Percentiles rank a stretch among this genome's conserved stretches.
Evolutionary conservation across 2,888 invertebrate genomes (phyloP).

Genomic region (Ochropleura leucogaster): DNA sequence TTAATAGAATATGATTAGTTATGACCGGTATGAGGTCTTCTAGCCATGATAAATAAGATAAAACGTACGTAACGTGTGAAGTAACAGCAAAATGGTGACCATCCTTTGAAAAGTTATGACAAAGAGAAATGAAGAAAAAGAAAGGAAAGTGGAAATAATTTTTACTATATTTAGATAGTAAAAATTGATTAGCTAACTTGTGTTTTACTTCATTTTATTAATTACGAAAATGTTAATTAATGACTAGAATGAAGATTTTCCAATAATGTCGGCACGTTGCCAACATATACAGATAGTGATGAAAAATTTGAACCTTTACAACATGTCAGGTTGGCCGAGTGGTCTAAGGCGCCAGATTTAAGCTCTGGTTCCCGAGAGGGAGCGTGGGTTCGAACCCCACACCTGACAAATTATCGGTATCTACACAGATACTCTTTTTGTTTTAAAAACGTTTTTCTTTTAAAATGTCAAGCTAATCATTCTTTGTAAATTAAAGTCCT

Average conservation of each 20-base stretch:
- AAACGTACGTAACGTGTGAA: no score
- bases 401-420: conserved; percentile 89
- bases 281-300: conserved; percentile 23
- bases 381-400: conserved; percentile 96
- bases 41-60: background rate
- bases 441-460: background rate
- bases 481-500: background rate
- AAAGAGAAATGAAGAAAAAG: background rate
- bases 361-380: conserved; percentile 95
- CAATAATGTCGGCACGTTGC: conserved; percentile 49
- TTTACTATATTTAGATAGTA: background rate
- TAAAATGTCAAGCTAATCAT: background rate
- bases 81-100: no score
- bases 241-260: background rate
- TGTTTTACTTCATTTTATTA: background rate
- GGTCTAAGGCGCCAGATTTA: conserved; percentile 96
- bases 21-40: background rate
- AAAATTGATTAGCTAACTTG: background rate
- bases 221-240: background rate
- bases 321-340: conserved; percentile 94
- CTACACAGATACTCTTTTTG: background rate
- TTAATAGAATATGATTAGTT: background rate
- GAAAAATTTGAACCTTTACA: conserved; percentile 32
- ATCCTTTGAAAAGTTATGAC: background rate
- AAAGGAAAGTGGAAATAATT: background rate